Evolutionary conservation across 2,888 invertebrate species (phyloP).

Genomic region (Thumatha senex): DNA sequence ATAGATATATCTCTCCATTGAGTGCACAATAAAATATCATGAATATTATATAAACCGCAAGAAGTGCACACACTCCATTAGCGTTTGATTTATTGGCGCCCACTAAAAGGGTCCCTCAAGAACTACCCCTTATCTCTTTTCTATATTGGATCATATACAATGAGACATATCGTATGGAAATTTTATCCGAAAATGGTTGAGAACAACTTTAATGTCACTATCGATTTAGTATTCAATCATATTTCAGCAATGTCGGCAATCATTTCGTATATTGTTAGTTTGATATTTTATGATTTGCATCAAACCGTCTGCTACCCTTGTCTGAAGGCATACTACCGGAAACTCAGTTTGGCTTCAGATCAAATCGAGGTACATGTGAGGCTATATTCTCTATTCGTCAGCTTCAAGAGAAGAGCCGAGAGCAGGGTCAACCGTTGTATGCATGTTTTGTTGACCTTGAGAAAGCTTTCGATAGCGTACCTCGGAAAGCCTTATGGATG

Average conservation of each 20-base stretch:
- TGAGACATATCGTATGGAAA: slow-evolving; percentile 66
- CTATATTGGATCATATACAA: slow-evolving; percentile 69
- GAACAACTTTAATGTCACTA: slow-evolving; percentile 45
- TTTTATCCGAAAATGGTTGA: slow-evolving; percentile 63
- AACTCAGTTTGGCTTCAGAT: no score
- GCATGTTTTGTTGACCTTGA: no score
- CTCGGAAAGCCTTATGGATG: no score
- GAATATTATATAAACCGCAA: slow-evolving; percentile 66
- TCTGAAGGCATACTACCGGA: no score
- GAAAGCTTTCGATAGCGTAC: no score
- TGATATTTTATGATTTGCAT: no score
- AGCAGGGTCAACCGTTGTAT: no score
- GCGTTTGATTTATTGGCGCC: slow-evolving; percentile 74
- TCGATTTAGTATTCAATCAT: slow-evolving; percentile 17
- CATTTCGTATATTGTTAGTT: not conserved
- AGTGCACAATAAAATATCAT: slow-evolving; percentile 58
- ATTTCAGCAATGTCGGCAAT: slow-evolving; percentile 14
- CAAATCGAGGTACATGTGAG: no score
- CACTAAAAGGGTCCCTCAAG: slow-evolving; percentile 78
- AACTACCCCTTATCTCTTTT: slow-evolving; percentile 64
- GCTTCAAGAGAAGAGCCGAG: no score
- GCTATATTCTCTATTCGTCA: no score
- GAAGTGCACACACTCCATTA: slow-evolving; percentile 74
- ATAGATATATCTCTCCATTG: no score
- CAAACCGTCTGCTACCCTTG: no score